Conservation (phyloP, 2,113 vertebrate genomes). For the Onychorhynchus coronatus region DNA sequence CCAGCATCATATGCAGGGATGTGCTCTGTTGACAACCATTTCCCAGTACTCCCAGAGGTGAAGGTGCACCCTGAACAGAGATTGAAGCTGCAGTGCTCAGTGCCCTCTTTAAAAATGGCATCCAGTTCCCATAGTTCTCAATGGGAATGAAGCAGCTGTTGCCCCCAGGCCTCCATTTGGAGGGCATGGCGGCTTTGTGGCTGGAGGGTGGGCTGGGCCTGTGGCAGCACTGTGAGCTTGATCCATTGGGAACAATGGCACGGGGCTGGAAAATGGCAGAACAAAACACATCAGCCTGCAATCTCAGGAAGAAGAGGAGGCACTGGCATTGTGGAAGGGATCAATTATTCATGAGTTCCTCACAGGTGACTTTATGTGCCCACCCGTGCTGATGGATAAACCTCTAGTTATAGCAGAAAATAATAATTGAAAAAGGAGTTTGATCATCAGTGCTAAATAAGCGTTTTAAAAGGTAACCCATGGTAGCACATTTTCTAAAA, state of each 20-base stretch:
- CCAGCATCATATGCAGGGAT: accelerated
- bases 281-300: not conserved
- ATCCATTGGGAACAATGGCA: not conserved
- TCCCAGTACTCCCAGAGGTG: accelerated
- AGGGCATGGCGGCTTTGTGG: not conserved
- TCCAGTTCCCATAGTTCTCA: not conserved
- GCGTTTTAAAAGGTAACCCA: not conserved
- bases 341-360: conserved; percentile 21
- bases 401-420: not conserved
- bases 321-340: not conserved
- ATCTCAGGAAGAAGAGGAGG: not conserved
- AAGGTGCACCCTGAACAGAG: accelerated
- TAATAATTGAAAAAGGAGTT: not conserved
- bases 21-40: no score
- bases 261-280: accelerated
- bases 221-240: not conserved
- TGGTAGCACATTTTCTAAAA: not conserved
- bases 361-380: not conserved
- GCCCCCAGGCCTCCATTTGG: not conserved
- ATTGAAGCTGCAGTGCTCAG: not conserved
- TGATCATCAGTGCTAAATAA: not conserved
- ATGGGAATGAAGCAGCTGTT: not conserved
- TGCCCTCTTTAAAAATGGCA: not conserved
- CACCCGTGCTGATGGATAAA: not conserved
- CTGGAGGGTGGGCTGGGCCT: not conserved